Evolutionary conservation across 1,140 invertebrate species (phyloP), one percentile per base, ranked within the genome.

Genomic region (Trinorchestia longiramus): DNA sequence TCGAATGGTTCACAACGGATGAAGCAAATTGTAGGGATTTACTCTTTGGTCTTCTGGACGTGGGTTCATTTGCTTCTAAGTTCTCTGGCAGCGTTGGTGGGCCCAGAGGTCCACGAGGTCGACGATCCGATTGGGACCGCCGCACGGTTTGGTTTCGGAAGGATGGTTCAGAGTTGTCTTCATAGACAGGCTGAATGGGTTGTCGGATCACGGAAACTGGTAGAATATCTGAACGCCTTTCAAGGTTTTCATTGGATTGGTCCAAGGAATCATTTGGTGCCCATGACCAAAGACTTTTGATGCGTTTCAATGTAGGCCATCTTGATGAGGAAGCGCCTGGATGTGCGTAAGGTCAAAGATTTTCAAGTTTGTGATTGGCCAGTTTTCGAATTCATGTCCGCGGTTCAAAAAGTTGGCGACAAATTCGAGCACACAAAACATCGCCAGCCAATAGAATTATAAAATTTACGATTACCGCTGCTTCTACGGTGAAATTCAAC

Each of bases 1-100:
- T 94, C 40, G 92, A 94, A 40, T 44, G 36, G 19, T 47, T 94
- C 40, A 94, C 92, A 40, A 44, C 43, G 41, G 92, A 94, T 45
- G 92, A 44, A 6, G 92, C 92, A 40, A 94, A 94, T 45, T 94
- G 92, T 8, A 94, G 92, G 19, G 92, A 94, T 94, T 94, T 94
- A 40, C 92, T 94, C 44, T 94, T 94, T 40, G 92, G 92, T n/a
- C 92, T 6, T 47, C 43, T 44, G 19, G 92, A 94, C 4, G 8
- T 94, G 1, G 44, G 40, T 44, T 8, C 44, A 43, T 43, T 91
- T 47, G 92, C 44, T 47, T 43, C 88, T 28, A 15, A 42, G 41
- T 90, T 77, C 3, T 77, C 62, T 77, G 62, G 36, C 62, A 77
- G 62, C 11, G 62, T 77, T 77, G 62, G 36, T 36, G 88, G 88